Evolutionary conservation across 35 echinoderm and acorn worm species (phyloP).

Genomic region (Diadema setosum): DNA sequence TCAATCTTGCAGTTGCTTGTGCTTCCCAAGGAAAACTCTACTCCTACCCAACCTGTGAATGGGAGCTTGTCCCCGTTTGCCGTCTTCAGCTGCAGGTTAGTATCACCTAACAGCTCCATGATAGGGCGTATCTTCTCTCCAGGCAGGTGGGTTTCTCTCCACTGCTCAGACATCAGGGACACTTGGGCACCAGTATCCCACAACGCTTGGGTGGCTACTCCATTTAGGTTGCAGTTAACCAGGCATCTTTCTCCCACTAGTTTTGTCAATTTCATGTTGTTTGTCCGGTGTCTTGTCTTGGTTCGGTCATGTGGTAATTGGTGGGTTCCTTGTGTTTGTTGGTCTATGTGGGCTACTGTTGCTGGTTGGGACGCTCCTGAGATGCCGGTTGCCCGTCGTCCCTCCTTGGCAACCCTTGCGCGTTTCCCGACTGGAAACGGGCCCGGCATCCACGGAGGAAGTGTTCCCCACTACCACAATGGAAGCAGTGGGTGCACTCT

Average conservation of each 20-base stretch:
- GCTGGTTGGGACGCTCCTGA: background rate
- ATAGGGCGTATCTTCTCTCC: background rate
- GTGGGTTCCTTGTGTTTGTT: background rate
- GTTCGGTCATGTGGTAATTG: too few relatives aligned
- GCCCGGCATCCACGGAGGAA: background rate
- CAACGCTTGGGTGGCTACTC: background rate
- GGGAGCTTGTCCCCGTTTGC: slow-evolving; percentile 37
- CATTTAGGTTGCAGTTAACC: slow-evolving; percentile 15
- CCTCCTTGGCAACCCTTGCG: background rate
- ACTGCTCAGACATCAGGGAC: background rate
- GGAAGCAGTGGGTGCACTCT: background rate
- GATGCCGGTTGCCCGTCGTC: background rate
- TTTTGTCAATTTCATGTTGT: background rate
- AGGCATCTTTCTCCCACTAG: slow-evolving; percentile 27
- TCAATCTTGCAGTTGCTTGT: background rate
- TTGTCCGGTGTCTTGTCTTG: too few relatives aligned
- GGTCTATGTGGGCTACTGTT: background rate
- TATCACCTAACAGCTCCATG: background rate
- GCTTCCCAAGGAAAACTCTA: background rate
- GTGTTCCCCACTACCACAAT: background rate
- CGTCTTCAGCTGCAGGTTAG: background rate
- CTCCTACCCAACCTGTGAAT: slow-evolving; percentile 21
- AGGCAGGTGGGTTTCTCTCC: background rate
- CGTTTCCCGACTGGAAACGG: background rate
- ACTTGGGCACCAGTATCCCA: slow-evolving; percentile 65